These are phyloP conservation scores for Arothron firmamentum DNA, from an alignment of 2,113 vertebrate species.

Conservation along the genomic window DNA sequence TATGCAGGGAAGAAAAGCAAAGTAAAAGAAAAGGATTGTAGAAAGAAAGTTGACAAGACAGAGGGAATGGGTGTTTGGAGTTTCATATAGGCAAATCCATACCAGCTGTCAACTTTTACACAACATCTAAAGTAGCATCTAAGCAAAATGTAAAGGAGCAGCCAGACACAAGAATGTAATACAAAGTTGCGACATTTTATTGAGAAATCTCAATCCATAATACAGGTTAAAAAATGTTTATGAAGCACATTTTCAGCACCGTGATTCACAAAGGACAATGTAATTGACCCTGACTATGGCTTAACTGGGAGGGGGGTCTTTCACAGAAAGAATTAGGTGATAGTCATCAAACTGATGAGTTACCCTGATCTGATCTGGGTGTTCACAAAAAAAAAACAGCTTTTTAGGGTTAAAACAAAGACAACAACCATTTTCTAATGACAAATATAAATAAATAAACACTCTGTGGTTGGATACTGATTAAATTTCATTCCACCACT, in stretches of 20 bases:
- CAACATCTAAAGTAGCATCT: too few relatives aligned
- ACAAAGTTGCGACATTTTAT: slow-evolving; percentile 30
- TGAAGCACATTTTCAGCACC: too few relatives aligned
- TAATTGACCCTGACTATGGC: slow-evolving; percentile 8
- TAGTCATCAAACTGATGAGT: slow-evolving; percentile 29
- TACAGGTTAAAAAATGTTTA: slow-evolving; percentile 10
- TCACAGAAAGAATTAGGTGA: slow-evolving; percentile 73
- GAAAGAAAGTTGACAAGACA: too few relatives aligned
- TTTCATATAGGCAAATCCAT: too few relatives aligned
- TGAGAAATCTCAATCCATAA: slow-evolving; percentile 24
- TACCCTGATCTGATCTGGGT: neutral
- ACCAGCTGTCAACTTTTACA: too few relatives aligned
- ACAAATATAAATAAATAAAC: neutral
- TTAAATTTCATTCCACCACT: too few relatives aligned
- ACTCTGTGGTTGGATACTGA: too few relatives aligned
- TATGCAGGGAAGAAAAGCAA: too few relatives aligned
- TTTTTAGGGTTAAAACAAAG: neutral
- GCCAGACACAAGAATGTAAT: neutral
- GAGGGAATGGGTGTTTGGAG: too few relatives aligned
- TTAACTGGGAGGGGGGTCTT: slow-evolving; percentile 52
- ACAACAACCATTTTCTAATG: neutral
- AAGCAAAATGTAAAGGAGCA: too few relatives aligned
- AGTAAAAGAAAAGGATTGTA: too few relatives aligned
- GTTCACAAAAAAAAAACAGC: neutral
- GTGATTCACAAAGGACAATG: slow-evolving; percentile 9